A percentile compares a stretch with the other conserved stretches of the same genome.
These are phyloP conservation scores for Dasyprocta punctata DNA, from an alignment of 2,113 vertebrate species.

Conservation along the genomic window DNA sequence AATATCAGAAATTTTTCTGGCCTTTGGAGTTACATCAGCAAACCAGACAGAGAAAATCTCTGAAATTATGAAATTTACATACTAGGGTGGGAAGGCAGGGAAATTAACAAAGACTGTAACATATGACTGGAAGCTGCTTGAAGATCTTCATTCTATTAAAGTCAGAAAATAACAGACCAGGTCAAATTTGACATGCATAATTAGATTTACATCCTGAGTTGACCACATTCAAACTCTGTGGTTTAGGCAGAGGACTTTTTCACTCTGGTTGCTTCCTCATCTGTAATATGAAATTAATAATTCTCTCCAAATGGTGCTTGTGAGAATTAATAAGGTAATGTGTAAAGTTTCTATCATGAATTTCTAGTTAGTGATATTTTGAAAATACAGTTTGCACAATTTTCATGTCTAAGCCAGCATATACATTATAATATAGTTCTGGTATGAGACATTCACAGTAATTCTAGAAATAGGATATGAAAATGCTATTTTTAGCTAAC, in stretches of 20 bases:
- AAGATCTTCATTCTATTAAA: not conserved
- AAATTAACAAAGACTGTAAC: constrained; percentile 1
- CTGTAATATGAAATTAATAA: constrained; percentile 39
- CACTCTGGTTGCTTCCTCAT: not conserved
- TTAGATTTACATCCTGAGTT: not conserved
- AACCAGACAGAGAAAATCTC: not conserved
- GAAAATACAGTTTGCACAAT: constrained; percentile 50
- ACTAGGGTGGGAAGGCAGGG: not conserved
- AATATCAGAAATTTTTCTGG: not conserved
- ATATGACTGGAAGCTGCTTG: not conserved
- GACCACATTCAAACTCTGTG: not conserved
- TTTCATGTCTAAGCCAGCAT: constrained; percentile 10
- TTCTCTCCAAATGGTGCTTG: not conserved
- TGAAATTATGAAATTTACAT: not conserved
- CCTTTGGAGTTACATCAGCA: not conserved
- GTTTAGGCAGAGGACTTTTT: constrained; percentile 15
- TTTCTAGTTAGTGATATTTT: constrained; percentile 3
- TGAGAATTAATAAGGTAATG: constrained; percentile 33
- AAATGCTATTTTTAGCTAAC: constrained; percentile 54
- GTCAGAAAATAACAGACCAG: not conserved
- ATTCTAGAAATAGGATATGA: constrained; percentile 50
- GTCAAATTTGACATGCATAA: not conserved
- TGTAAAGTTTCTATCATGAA: constrained; percentile 22
- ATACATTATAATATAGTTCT: not conserved
- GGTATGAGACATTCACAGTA: constrained; percentile 40